phyloP scores from a whole-genome alignment of 2,113 vertebrate genomes.

The Lasiurus cinereus region DNA sequence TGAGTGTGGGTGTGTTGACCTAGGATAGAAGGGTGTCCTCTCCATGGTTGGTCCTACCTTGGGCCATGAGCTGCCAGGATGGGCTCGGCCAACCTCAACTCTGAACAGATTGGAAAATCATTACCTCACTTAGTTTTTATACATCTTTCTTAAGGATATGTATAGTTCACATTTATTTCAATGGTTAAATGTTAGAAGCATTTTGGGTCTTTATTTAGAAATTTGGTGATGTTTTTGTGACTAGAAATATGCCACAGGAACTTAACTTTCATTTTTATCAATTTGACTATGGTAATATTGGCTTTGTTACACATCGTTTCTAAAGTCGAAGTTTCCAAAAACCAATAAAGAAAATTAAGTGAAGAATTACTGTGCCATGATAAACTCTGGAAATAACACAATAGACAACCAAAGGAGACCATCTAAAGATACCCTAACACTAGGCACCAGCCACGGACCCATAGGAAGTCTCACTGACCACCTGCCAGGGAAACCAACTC shows the following conservation, averaged over 20 bases:
- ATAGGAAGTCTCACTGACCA: background rate
- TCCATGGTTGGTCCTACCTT: background rate
- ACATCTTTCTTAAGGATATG: background rate
- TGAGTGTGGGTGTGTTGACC: background rate
- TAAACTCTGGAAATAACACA: constrained; percentile 3
- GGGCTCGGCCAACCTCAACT: background rate
- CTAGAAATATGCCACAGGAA: background rate
- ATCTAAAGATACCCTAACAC: background rate
- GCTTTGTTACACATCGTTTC: background rate
- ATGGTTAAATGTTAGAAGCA: background rate
- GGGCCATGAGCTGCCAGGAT: background rate
- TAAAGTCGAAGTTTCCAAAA: background rate
- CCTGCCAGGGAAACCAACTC: background rate
- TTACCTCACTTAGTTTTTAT: background rate
- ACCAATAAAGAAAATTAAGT: background rate
- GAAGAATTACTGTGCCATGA: background rate
- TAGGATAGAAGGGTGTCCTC: background rate
- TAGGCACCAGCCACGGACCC: background rate
- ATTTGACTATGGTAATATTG: background rate
- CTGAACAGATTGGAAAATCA: background rate
- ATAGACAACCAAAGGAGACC: background rate
- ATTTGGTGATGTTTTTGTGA: background rate
- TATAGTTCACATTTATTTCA: background rate
- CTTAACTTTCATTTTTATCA: background rate
- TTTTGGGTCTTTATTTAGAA: background rate